Evolutionary conservation across 2,888 invertebrate genomes (phyloP), one percentile per base, ranked within the genome.

Genomic region (Xylophagus ater): DNA sequence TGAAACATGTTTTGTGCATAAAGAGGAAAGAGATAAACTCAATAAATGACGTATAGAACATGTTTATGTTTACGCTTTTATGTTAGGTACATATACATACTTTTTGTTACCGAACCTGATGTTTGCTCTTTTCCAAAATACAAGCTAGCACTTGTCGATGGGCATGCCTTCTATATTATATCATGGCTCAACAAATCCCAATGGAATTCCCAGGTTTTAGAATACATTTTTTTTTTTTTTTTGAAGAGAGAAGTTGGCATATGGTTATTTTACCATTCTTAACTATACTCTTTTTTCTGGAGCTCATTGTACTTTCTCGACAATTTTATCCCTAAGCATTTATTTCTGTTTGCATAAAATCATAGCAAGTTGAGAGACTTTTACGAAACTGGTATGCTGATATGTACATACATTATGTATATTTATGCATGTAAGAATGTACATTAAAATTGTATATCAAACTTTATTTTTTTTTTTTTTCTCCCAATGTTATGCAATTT

Each of bases 241-340:
- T n/a, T n/a, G n/a, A 33, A 40, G 40, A 43, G 40, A 37, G 37
- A 43, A 40, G 34, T 43, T 26, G 43, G 40, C 40, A 43, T 43
- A 43, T 40, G 43, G 43, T 40, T 40, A 33, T 37, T 17, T 36
- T 36, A 36, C 12, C 28, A 13, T 25, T 26, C 12, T 35, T 10
- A 6, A 12, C 25, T 35, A 25, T 25, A 24, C 34, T 12, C 7
- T 35, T n/a, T n/a, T n/a, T n/a, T n/a, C n/a, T n/a, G 26, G 26
- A 28, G 26, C 35, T 36, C 26, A 28, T 19, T 19, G 32, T 9
- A n/a, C 28, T 33, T 20, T 7, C 13, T 33, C 33, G 13, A 2
- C 15, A 5, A n/a, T n/a, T n/a, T n/a, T n/a, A n/a, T n/a, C n/a
- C n/a, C n/a, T n/a, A n/a, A n/a, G n/a, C n/a, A n/a, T n/a, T n/a